Conservation (phyloP, 2,113 vertebrate species). For the Bettongia penicillata region DNA sequence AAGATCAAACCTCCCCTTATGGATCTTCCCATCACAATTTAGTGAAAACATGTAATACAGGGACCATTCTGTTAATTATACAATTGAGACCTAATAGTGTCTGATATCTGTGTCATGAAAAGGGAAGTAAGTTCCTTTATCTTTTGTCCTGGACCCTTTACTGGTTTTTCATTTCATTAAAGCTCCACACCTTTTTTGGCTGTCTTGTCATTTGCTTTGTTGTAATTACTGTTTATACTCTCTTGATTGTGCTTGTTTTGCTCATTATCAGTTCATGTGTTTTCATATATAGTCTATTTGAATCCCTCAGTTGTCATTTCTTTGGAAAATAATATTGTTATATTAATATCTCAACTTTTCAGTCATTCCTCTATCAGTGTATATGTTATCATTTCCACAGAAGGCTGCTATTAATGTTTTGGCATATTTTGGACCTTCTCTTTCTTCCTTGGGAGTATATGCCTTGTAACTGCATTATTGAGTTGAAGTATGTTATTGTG, state of each 20-base stretch:
- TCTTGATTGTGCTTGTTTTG: neutral
- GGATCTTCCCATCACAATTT: too few species aligned
- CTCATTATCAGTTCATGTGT: neutral
- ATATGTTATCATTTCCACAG: neutral
- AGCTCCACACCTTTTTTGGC: neutral
- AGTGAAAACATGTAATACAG: neutral
- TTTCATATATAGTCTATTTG: neutral
- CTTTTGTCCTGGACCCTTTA: neutral
- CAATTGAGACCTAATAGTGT: neutral
- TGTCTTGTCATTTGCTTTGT: neutral
- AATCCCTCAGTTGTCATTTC: neutral
- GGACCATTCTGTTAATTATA: neutral
- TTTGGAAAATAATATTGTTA: neutral
- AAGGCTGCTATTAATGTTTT: neutral
- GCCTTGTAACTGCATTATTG: too few species aligned
- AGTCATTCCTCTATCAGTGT: neutral
- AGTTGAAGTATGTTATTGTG: neutral
- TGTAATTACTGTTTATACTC: neutral
- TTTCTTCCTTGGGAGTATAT: neutral
- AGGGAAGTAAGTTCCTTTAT: neutral
- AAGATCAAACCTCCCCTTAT: too few species aligned
- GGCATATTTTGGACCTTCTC: neutral
- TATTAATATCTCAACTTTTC: neutral
- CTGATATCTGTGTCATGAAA: neutral
- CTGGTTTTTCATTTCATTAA: neutral